Conservation (phyloP, 2,113 vertebrate species). For the Cyrtonyx montezumae region DNA sequence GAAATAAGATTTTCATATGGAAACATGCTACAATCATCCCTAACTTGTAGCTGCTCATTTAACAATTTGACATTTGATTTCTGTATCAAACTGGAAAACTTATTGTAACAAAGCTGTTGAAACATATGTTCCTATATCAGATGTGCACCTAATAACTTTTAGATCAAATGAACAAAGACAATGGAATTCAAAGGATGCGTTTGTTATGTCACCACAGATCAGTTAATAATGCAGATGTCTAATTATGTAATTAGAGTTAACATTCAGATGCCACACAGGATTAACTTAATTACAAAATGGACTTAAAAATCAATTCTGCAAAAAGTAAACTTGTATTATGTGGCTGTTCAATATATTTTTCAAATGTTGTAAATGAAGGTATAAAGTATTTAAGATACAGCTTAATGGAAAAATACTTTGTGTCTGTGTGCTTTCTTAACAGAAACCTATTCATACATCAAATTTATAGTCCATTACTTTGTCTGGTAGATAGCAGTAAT, state of each 20-base stretch:
- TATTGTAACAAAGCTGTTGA: neutral
- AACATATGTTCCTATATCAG: neutral
- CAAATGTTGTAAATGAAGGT: constrained; percentile 2
- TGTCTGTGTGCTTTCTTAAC: neutral
- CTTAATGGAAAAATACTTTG: constrained; percentile 23
- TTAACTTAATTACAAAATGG: constrained; percentile 66
- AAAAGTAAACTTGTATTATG: constrained; percentile 46
- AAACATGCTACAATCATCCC: neutral
- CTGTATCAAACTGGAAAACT: neutral
- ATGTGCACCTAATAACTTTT: neutral
- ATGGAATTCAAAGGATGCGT: constrained; percentile 28
- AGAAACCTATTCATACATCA: neutral
- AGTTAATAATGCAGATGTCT: constrained; percentile 62
- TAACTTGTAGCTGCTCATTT: neutral
- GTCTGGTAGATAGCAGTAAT: neutral
- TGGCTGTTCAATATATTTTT: constrained; percentile 6
- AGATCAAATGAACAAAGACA: neutral
- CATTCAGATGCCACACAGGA: constrained; percentile 51
- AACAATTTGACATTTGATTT: neutral
- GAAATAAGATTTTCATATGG: neutral
- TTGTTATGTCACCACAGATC: constrained; percentile 49
- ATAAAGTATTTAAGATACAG: constrained; percentile 18
- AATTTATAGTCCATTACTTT: constrained; percentile 22
- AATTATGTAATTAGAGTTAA: constrained; percentile 68
- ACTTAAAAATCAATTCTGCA: constrained; percentile 44